Base-by-base conservation (phyloP, 2,888 invertebrate species). In the Metalampra italica region DNA sequence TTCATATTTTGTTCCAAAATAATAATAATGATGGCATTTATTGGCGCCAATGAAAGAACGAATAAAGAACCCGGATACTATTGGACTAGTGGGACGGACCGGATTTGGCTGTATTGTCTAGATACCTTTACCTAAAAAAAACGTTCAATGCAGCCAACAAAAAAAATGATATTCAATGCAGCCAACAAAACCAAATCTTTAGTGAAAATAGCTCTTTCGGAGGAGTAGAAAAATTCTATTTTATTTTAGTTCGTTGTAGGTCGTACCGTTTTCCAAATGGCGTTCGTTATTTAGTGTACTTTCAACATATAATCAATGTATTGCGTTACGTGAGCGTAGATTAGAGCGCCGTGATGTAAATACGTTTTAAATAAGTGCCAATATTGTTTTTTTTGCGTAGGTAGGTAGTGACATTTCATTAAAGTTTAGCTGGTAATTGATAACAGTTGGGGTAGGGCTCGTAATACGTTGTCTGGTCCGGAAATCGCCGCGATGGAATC, bases 401-500 rank as follows among this genome's bases (percentile, higher is more conserved):
- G 38, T 30, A 37, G 36, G 5, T 15, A 37, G 44, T 45, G 12
- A 29, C 29, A 29, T 37, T 37, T 34, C 4, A 29, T 41, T 41
- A 29, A 11, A 29, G 11, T 15, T 29, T 41, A 0, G 13, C 38
- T 9, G 14, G 34, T 43, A 29, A 7, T 43, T 43, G 43, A 43
- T 32, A 43, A 43, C 30, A 38, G 38, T 30, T 30, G 45, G 39
- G n/a, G 30, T 39, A 43, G 43, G 39, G 43, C 43, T 44, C 32
- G 8, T 44, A 36, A 14, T 11, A 13, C 5, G 41, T 13, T 11
- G 29, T 34, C 9, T 2, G 36, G 7, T 32, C 8, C 32, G 11
- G 9, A 36, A 36, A n/a, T n/a, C 9, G 8, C 4, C 14, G 42
- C 22, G 0, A 54, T 50, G 50, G 49, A 48, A 22, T 48, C 52